phyloP scores from a whole-genome alignment of 2,797 vertebrate genomes.

The Pangasius djambal region DNA sequence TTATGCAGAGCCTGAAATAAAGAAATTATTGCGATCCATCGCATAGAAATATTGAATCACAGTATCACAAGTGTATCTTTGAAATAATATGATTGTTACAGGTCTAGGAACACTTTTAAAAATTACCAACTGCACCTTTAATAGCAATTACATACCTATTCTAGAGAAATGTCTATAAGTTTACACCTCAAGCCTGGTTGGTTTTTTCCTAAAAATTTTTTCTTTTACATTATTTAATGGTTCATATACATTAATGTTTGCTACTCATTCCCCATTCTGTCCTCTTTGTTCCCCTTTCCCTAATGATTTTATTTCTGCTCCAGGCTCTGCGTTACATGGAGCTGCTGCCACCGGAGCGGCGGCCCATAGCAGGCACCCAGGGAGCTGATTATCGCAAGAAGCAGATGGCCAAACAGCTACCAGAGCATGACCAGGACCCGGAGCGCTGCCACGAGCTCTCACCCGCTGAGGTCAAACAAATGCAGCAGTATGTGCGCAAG shows the following conservation, averaged over 20 bases:
- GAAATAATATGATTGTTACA: background rate
- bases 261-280: background rate
- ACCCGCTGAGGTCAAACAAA: slow-evolving; percentile 89
- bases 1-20: background rate
- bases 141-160: background rate
- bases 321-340: slow-evolving; percentile 94
- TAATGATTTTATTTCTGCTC: background rate
- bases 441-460: slow-evolving; percentile 92
- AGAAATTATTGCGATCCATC: background rate
- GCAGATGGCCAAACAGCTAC: slow-evolving; percentile 96
- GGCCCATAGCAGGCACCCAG: slow-evolving; percentile 88
- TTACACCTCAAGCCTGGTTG: background rate
- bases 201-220: background rate
- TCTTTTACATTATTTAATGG: background rate
- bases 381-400: slow-evolving; percentile 95
- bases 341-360: slow-evolving; percentile 92
- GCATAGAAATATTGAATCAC: background rate
- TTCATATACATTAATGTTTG: background rate
- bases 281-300: background rate
- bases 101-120: background rate
- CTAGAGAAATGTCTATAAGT: background rate
- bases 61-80: background rate
- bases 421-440: slow-evolving; percentile 97
- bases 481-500: slow-evolving; percentile 96
- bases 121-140: background rate